Percentiles rank a stretch among this genome's conserved stretches.
Conservation (phyloP, 2,888 invertebrate species). For the Cantharis nigra region DNA sequence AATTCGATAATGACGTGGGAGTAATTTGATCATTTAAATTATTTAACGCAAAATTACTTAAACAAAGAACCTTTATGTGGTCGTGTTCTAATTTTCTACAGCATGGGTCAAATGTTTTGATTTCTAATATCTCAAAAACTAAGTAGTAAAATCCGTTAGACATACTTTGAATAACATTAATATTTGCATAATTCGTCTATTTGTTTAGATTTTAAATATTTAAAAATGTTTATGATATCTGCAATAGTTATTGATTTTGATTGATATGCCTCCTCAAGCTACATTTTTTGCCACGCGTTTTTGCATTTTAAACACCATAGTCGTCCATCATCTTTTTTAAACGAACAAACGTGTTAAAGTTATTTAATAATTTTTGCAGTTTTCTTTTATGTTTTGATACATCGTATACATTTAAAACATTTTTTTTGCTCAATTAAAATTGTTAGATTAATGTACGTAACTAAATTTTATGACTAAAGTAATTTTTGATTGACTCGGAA, state of each 20-base stretch:
- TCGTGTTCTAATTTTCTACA: neutral
- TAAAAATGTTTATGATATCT: neutral
- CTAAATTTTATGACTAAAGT: neutral
- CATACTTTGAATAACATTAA: neutral
- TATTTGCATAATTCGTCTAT: neutral
- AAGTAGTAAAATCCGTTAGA: neutral
- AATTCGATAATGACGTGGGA: neutral
- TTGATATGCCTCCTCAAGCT: neutral
- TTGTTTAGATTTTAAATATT: neutral
- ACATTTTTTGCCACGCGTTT: neutral
- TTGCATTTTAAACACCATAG: neutral
- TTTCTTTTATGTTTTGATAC: neutral
- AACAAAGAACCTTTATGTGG: neutral
- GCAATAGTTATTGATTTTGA: neutral
- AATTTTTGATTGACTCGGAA: neutral
- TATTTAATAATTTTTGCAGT: neutral
- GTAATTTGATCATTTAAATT: neutral
- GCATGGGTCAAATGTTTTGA: neutral
- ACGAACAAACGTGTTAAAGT: neutral
- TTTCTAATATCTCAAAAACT: neutral
- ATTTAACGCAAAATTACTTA: neutral
- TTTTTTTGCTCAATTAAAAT: neutral
- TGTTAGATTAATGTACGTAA: neutral
- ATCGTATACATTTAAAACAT: neutral
- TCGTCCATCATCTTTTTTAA: neutral